These are phyloP conservation scores for Eupelmus urozonus DNA, from an alignment of 2,888 invertebrate genomes.

Conservation along the genomic window DNA sequence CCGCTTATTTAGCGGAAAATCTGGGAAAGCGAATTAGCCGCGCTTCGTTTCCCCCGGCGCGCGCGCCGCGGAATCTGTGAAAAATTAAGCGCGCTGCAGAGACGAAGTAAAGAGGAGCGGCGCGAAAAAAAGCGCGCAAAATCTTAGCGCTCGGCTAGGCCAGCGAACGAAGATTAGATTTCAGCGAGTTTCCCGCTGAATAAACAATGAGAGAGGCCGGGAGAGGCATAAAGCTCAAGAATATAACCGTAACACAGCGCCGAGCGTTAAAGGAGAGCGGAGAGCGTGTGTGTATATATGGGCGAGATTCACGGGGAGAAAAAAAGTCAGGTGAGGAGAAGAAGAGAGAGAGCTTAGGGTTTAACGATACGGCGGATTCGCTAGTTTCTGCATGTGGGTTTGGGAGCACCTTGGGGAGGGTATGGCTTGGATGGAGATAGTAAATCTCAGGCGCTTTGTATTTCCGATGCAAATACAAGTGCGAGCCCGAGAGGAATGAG, in stretches of 20 bases:
- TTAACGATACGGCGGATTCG: slow-evolving; percentile 17
- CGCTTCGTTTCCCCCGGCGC: not conserved
- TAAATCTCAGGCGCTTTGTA: slow-evolving; percentile 13
- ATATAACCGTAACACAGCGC: slow-evolving; percentile 43
- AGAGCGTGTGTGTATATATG: not conserved
- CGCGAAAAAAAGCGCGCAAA: not conserved
- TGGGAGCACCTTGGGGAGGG: not conserved
- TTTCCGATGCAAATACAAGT: slow-evolving; percentile 2
- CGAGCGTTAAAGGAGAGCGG: not conserved
- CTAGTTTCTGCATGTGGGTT: not conserved
- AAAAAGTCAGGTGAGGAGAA: slow-evolving; percentile 9
- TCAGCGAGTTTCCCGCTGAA: slow-evolving; percentile 37
- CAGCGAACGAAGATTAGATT: slow-evolving; percentile 49
- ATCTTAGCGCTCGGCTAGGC: slow-evolving; percentile 18
- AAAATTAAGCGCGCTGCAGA: slow-evolving; percentile 32
- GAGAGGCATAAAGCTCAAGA: slow-evolving; percentile 34
- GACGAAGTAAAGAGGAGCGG: not conserved
- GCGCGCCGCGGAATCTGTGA: slow-evolving; percentile 14
- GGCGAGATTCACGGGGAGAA: slow-evolving; percentile 11
- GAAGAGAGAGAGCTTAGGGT: not conserved
- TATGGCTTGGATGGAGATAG: not conserved
- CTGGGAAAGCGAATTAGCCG: slow-evolving; percentile 31
- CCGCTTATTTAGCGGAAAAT: slow-evolving; percentile 1
- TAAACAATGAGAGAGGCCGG: slow-evolving; percentile 37
- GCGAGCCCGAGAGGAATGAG: too few relatives aligned